Percentiles rank a stretch among this genome's conserved stretches.
These are phyloP conservation scores for Graptemys geographica DNA, from an alignment of 2,797 vertebrate genomes.

Conservation along the genomic window DNA sequence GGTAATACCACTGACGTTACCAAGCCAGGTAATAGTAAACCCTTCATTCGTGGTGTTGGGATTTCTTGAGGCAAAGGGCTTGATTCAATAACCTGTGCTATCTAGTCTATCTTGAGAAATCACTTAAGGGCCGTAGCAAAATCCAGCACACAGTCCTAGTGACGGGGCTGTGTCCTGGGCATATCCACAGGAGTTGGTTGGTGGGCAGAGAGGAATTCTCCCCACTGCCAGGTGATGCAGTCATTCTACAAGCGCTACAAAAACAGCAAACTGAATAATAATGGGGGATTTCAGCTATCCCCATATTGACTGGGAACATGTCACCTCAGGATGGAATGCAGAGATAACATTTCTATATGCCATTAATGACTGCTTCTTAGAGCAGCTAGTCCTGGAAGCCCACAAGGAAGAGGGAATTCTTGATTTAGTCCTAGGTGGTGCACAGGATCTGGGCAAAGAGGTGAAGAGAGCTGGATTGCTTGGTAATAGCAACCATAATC, in stretches of 20 bases:
- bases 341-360: no score
- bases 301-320: no score
- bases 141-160: not conserved
- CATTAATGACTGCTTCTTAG: no score
- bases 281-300: no score
- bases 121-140: not conserved
- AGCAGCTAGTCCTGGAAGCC: no score
- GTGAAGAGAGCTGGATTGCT: no score
- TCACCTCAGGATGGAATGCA: no score
- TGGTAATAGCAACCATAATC: no score
- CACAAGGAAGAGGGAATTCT: no score
- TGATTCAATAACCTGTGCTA: not conserved
- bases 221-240: not conserved
- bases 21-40: conserved; percentile 7
- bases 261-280: no score
- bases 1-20: conserved; percentile 14
- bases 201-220: not conserved
- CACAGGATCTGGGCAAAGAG: no score
- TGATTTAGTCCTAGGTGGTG: no score
- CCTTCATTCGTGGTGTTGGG: not conserved
- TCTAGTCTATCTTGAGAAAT: not conserved
- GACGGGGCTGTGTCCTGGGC: conserved; percentile 27
- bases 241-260: not conserved
- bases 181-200: not conserved
- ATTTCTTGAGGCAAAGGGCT: conserved; percentile 60